A percentile compares a stretch with the other conserved stretches of the same genome.
Conservation (phyloP, 2,797 vertebrate genomes). For the Propithecus deckenii region DNA sequence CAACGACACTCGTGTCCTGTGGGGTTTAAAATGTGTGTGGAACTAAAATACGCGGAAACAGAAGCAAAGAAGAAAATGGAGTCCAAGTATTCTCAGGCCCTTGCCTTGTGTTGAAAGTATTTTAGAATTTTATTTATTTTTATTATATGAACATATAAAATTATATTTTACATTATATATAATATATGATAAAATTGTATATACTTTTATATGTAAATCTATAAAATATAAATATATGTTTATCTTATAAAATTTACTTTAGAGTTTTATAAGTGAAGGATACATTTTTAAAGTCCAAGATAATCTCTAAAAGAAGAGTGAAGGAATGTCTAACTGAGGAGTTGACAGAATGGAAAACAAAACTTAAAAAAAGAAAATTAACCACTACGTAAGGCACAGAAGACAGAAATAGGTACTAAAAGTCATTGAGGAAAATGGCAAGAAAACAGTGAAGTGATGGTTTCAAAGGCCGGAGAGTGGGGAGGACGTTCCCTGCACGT, state of each 20-base stretch:
- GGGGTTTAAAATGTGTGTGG: not conserved
- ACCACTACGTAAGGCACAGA: not conserved
- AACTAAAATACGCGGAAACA: not conserved
- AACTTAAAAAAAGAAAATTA: not conserved
- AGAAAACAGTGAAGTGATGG: not conserved
- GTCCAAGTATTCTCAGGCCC: not conserved
- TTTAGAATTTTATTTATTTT: not conserved
- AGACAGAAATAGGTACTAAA: not conserved
- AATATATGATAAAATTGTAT: no score
- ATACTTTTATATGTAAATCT: not conserved
- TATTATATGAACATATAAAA: not conserved
- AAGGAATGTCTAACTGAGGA: not conserved
- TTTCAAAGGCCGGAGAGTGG: not conserved
- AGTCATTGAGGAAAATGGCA: not conserved
- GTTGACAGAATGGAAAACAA: not conserved
- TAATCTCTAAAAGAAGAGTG: not conserved
- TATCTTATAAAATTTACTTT: not conserved
- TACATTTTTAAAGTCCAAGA: not conserved
- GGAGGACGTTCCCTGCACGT: no score
- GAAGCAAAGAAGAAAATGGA: rapidly evolving
- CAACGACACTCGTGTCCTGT: rapidly evolving
- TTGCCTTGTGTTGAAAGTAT: not conserved
- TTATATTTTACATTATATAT: no score
- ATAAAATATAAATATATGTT: not conserved
- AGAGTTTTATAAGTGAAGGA: not conserved